Evolutionary conservation across 2,888 invertebrate genomes (phyloP).

Genomic region (Idaea aversata): DNA sequence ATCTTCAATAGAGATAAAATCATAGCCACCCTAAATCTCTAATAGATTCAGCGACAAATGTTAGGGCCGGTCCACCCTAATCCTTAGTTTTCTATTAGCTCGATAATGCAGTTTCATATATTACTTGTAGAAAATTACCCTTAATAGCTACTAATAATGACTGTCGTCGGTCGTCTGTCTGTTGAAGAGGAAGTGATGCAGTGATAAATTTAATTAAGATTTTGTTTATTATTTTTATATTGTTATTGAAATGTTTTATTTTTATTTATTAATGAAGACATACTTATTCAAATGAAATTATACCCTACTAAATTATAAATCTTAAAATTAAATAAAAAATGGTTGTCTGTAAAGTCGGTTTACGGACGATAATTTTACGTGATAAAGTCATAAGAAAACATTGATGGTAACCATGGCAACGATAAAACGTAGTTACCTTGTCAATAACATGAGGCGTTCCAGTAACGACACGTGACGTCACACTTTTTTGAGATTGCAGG

Average conservation of each 20-base stretch:
- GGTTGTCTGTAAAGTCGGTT: too few species aligned
- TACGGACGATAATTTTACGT: too few species aligned
- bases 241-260: neutral
- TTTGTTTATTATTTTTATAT: neutral
- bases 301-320: too few species aligned
- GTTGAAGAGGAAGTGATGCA: neutral
- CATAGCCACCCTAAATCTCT: conserved; percentile 44
- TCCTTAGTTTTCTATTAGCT: conserved; percentile 59
- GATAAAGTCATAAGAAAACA: too few species aligned
- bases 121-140: conserved; percentile 54
- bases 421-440: too few species aligned
- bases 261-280: too few species aligned
- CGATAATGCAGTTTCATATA: conserved; percentile 59
- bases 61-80: conserved; percentile 41
- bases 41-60: conserved; percentile 61
- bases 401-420: too few species aligned
- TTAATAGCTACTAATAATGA: conserved; percentile 45
- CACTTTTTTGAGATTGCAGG: too few species aligned
- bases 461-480: too few species aligned
- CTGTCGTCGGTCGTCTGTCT: neutral
- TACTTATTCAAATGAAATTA: too few species aligned
- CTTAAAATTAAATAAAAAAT: too few species aligned
- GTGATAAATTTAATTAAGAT: neutral
- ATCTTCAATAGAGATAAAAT: conserved; percentile 2
- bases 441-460: too few species aligned